Conservation (phyloP, 2,888 invertebrate genomes). For the Ditula angustiorana region DNA sequence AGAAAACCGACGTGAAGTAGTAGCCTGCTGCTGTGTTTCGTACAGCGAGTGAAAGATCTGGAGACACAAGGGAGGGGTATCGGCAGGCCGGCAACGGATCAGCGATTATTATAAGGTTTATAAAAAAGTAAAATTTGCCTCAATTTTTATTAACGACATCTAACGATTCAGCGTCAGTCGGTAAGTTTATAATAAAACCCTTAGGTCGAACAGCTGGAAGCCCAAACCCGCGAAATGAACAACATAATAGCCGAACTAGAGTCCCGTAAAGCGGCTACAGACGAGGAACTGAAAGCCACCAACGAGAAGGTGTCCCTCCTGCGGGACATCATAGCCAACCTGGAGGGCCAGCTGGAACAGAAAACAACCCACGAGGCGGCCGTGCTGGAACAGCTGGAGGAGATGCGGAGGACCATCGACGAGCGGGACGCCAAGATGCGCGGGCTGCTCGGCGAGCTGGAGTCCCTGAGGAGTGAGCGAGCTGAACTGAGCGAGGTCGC, state of each 20-base stretch:
- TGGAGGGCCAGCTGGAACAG: constrained; percentile 90
- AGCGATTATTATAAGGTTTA: no score
- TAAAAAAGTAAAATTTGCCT: no score
- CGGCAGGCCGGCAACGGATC: no score
- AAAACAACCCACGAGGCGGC: constrained; percentile 87
- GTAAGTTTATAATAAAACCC: background rate
- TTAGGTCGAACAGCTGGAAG: constrained; percentile 92
- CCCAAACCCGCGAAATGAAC: constrained; percentile 90
- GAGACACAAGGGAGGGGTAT: no score
- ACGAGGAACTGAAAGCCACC: constrained; percentile 90
- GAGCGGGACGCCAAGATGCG: constrained; percentile 85
- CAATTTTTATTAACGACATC: no score
- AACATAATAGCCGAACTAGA: constrained; percentile 87
- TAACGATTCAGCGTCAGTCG: no score
- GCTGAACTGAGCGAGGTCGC: constrained; percentile 70
- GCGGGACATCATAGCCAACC: constrained; percentile 91
- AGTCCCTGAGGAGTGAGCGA: constrained; percentile 77
- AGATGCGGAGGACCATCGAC: constrained; percentile 83
- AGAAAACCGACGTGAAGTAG: no score
- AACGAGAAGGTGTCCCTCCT: constrained; percentile 90
- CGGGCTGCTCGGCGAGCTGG: constrained; percentile 81
- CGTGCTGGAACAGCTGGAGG: constrained; percentile 85
- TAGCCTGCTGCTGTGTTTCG: no score
- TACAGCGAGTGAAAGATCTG: no score
- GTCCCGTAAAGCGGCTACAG: constrained; percentile 86